Conservation (phyloP, 2,797 vertebrate genomes). For the Scyliorhinus canicula region DNA sequence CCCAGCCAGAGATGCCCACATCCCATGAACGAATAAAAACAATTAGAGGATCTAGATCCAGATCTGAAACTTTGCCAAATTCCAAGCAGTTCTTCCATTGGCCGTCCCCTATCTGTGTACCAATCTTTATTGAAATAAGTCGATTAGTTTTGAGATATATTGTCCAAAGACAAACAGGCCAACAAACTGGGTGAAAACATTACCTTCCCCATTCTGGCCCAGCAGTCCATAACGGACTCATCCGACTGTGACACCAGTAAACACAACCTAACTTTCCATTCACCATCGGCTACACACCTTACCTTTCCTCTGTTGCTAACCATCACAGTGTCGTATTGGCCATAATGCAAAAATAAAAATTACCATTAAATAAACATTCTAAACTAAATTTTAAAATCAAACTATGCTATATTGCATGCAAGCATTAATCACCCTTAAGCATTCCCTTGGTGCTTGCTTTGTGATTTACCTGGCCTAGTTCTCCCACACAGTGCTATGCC, state of each 20-base stretch:
- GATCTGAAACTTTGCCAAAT: too few relatives aligned
- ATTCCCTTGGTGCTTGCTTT: background rate
- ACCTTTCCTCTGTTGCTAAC: background rate
- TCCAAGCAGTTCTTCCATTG: too few relatives aligned
- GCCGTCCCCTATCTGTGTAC: too few relatives aligned
- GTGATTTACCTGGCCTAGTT: background rate
- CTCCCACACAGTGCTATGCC: background rate
- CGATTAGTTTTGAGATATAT: too few relatives aligned
- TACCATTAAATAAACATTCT: background rate
- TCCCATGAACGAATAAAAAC: too few relatives aligned
- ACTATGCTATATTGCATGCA: background rate
- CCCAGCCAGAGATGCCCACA: too few relatives aligned
- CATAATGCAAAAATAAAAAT: background rate
- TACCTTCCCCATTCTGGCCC: background rate
- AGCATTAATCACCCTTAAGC: background rate
- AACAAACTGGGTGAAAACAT: too few relatives aligned
- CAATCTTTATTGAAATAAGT: too few relatives aligned
- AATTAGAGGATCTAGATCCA: too few relatives aligned
- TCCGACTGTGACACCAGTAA: background rate
- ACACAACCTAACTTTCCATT: background rate
- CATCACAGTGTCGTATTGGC: background rate
- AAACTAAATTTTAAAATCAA: background rate
- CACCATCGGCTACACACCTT: background rate
- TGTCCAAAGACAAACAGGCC: too few relatives aligned
- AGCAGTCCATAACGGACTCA: background rate